Base-by-base conservation (phyloP, 2,113 vertebrate species). In the Furnarius figulus region DNA sequence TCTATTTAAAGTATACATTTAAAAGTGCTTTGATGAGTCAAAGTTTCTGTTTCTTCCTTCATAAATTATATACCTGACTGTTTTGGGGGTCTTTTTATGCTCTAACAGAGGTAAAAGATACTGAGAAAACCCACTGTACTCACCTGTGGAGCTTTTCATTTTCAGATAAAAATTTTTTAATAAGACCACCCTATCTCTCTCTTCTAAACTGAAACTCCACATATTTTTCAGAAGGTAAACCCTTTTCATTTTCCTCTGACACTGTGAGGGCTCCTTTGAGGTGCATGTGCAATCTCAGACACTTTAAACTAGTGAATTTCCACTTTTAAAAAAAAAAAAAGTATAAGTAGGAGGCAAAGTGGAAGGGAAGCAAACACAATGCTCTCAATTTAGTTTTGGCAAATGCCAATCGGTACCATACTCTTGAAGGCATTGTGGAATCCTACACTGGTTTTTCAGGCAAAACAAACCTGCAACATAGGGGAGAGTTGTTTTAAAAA, bases 141-240 rank as follows among this genome's bases (percentile, higher is more conserved):
- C 49, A 97, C 80, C 85, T 70, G 52, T 47, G n/a, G 80, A 92
- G 50, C 77, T 96, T 79, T 94, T 96, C 56, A 63, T 94, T 95
- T 95, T 92, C 85, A 97, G 56, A 67, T 92, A 95, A 97, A 58
- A 20, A 46, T 40, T 50, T 33, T 33, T 33, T 52, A 66, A 30
- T 21, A n/a, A 76, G 20, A 71, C 58, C 4, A 53, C 8, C 5
- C 7, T 42, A 14, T n/a, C 6, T 65, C 21, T 46, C 17, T 73
- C 40, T 46, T 46, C 39, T 23, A 5, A 42, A 42, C 12, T 59
- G 35, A 67, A 88, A 55, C 47, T 0, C 5, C 39, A 74, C 42
- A 37, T 24, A 33, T 39, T 70, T 66, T 67, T 47, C 61, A 62
- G 17, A 62, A 53, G 11, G 9, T 52, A 50, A 74, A 46, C 16